Conservation (phyloP, 2,113 vertebrate genomes). For the Pseudonaja textilis region DNA sequence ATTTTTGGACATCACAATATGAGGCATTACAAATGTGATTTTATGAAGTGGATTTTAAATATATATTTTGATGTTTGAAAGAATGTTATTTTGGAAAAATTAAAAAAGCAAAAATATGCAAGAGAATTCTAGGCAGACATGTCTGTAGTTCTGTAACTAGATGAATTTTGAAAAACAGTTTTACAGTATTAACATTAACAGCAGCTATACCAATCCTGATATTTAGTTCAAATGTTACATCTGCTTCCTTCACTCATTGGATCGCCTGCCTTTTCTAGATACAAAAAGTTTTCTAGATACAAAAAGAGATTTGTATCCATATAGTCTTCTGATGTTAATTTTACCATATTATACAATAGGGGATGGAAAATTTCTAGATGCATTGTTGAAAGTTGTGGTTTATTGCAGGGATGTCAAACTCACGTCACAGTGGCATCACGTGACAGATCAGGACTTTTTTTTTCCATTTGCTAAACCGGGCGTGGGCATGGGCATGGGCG, state of each 20-base stretch:
- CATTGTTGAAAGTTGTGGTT: background rate
- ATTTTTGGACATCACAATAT: background rate
- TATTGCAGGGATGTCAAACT: background rate
- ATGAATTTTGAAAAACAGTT: background rate
- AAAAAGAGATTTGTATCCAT: background rate
- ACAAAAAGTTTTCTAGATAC: too few relatives aligned
- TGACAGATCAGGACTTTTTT: too few relatives aligned
- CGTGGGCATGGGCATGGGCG: accelerated
- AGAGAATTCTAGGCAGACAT: too few relatives aligned
- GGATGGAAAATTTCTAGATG: background rate
- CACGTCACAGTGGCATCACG: too few relatives aligned
- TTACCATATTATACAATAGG: background rate
- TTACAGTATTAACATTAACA: background rate
- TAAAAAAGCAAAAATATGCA: background rate
- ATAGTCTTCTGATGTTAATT: background rate
- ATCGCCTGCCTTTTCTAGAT: background rate
- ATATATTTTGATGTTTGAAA: background rate
- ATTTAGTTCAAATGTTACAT: background rate
- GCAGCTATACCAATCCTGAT: background rate
- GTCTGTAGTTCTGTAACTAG: background rate
- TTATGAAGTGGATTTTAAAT: background rate
- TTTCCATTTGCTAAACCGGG: too few relatives aligned
- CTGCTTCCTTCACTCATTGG: background rate
- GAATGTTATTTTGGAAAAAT: background rate
- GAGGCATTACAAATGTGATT: too few relatives aligned